Conservation (phyloP, 2,888 invertebrate genomes). For the Arge pagana region DNA sequence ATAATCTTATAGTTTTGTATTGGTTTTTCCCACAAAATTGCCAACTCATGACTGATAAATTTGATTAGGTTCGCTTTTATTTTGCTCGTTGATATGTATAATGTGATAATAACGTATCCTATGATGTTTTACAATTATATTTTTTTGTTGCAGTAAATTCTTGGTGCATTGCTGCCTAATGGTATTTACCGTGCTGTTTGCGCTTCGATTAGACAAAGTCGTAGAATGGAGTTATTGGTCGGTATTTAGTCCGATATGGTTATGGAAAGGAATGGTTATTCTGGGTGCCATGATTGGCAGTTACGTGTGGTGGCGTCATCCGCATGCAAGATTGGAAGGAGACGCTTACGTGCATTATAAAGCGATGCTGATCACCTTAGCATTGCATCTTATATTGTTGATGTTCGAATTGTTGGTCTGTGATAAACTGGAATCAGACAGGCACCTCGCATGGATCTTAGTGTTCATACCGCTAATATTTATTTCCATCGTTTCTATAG, state of each 20-base stretch:
- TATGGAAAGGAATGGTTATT: constrained; percentile 94
- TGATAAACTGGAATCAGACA: constrained; percentile 87
- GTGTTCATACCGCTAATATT: constrained; percentile 96
- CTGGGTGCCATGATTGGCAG: constrained; percentile 90
- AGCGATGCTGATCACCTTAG: constrained; percentile 95
- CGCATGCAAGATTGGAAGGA: constrained; percentile 93
- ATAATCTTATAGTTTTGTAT: constrained; percentile 18
- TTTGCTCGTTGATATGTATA: constrained; percentile 25
- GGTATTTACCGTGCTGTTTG: constrained; percentile 87
- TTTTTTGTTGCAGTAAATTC: constrained; percentile 82
- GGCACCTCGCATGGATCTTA: constrained; percentile 87
- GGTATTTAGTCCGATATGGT: constrained; percentile 95
- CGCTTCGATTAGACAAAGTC: constrained; percentile 85
- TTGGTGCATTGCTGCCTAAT: constrained; percentile 93
- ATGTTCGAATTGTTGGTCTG: constrained; percentile 97
- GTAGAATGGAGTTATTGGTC: constrained; percentile 96
- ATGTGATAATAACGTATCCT: constrained; percentile 20
- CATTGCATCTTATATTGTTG: constrained; percentile 89
- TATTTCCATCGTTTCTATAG: constrained; percentile 94
- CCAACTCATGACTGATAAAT: background rate
- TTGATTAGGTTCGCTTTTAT: constrained; percentile 28
- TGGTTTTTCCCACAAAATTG: too few species aligned
- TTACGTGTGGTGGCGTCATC: constrained; percentile 95
- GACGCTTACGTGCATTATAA: constrained; percentile 97
- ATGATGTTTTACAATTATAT: too few species aligned